A percentile compares a stretch with the other conserved stretches of the same genome.
These are phyloP conservation scores for Gibbula magus DNA, from an alignment of 2,888 invertebrate genomes.

Conservation along the genomic window DNA sequence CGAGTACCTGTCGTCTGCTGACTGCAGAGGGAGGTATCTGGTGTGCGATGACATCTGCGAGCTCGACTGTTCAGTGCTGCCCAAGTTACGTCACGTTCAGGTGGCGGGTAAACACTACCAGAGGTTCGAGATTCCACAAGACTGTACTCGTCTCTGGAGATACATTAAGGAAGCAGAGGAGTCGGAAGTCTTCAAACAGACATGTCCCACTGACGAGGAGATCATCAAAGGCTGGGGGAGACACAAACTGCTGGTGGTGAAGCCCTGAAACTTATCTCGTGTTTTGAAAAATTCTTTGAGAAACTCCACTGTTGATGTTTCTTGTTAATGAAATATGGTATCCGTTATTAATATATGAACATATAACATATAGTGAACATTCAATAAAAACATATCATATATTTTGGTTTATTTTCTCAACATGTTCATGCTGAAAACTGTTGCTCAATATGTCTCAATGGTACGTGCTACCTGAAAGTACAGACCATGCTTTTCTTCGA, in stretches of 20 bases:
- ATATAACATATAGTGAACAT: too few relatives aligned
- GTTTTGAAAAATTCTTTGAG: too few relatives aligned
- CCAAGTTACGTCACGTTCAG: constrained; percentile 51
- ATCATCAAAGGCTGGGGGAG: constrained; percentile 54
- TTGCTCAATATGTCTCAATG: too few relatives aligned
- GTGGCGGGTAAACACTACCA: constrained; percentile 52
- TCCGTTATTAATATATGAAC: too few relatives aligned
- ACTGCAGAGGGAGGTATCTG: constrained; percentile 36
- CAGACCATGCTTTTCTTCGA: too few relatives aligned
- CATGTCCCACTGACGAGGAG: constrained; percentile 50
- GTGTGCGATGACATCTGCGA: constrained; percentile 44
- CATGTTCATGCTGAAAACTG: too few relatives aligned
- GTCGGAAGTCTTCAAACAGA: constrained; percentile 40
- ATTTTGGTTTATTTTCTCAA: too few relatives aligned
- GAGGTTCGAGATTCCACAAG: constrained; percentile 46
- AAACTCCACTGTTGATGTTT: too few relatives aligned
- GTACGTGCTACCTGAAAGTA: too few relatives aligned
- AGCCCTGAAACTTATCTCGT: too few relatives aligned
- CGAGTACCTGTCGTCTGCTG: constrained; percentile 37
- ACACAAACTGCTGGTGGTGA: constrained; percentile 24
- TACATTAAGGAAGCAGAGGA: constrained; percentile 44
- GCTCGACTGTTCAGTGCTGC: constrained; percentile 54
- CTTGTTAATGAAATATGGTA: too few relatives aligned
- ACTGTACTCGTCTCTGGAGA: constrained; percentile 36
- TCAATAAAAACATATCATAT: too few relatives aligned